A percentile compares a stretch with the other conserved stretches of the same genome.
Conservation (phyloP, 2,888 invertebrate genomes). For the Sialis lutaria region DNA sequence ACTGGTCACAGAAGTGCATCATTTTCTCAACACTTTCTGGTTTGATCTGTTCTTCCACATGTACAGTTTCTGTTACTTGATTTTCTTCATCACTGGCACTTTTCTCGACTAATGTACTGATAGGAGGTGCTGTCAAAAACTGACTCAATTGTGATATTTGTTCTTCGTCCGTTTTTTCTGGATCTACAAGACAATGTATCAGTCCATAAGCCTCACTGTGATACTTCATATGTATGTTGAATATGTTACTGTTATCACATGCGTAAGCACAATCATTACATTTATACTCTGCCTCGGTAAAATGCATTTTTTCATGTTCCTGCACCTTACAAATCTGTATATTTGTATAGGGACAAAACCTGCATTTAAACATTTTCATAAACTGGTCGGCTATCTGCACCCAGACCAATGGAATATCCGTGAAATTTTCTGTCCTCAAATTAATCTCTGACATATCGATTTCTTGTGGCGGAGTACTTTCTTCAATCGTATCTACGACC, state of each 20-base stretch:
- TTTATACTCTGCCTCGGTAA: constrained; percentile 31
- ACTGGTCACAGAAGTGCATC: constrained; percentile 60
- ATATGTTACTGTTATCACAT: constrained; percentile 50
- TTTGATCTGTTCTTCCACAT: background rate
- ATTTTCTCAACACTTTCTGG: constrained; percentile 20
- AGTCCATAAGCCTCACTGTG: constrained; percentile 53
- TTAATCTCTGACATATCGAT: constrained; percentile 13
- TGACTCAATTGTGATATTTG: constrained; percentile 34
- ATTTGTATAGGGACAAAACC: constrained; percentile 70
- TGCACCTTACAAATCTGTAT: constrained; percentile 62
- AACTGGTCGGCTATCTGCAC: constrained; percentile 54
- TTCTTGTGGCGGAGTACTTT: too few species aligned
- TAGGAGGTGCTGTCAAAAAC: constrained; percentile 17
- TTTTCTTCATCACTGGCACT: constrained; percentile 21
- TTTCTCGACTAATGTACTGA: constrained; percentile 16
- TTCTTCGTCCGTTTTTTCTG: constrained; percentile 44
- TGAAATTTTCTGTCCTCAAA: constrained; percentile 29
- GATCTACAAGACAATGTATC: constrained; percentile 53
- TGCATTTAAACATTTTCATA: constrained; percentile 70
- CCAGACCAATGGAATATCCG: constrained; percentile 57
- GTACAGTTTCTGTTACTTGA: background rate
- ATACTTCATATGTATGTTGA: constrained; percentile 56
- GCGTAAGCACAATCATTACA: constrained; percentile 69
- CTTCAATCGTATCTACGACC: constrained; percentile 14
- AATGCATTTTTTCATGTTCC: constrained; percentile 72